Base-by-base conservation (phyloP, 2,113 vertebrate species). In the Todiramphus chloris region DNA sequence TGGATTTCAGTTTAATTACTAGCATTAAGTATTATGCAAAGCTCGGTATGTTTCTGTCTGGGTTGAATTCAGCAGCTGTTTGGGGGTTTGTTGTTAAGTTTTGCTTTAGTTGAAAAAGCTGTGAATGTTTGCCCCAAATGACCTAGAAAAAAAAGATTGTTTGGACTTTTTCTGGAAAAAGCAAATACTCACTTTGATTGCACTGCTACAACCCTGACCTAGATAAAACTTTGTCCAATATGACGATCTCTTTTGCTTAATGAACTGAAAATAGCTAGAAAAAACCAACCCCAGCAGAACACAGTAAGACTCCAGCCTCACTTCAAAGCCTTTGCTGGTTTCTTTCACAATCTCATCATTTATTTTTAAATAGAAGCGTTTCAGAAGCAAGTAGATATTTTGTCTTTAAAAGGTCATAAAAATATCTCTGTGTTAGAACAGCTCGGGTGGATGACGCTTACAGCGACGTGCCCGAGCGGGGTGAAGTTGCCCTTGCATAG, bases 311-410 rank as follows among this genome's bases (percentile, higher is more conserved):
- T 53, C 48, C 55, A 69, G 10, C 85, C 35, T 67, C 68, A 64
- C 37, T 70, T 94, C 9, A 28, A 79, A 93, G 31, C 69, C 72
- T 90, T 59, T 28, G 48, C n/a, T 87, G 80, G 5, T 83, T 96
- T 96, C 62, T 94, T 93, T 94, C 74, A 81, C 48, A 69, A 87
- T 16, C 76, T 67, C 59, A 27, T 74, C 37, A 63, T 93, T 95
- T 92, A 97, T 94, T 87, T 84, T 82, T 87, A 92, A 96, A 93
- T 59, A 92, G 11, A 86, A 86, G 44, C 24, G 64, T 92, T 83
- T 67, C 41, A 76, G 80, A 96, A 92, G 77, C 74, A 89, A 94
- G 80, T 58, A 58, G 69, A 9, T 28, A 68, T 53, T 81, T 69
- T 90, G 23, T 85, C 73, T 94, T 91, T 82, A 81, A 60, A 86